Base-by-base conservation (phyloP, 2,113 vertebrate genomes). In the Pelvicachromis taeniatus region DNA sequence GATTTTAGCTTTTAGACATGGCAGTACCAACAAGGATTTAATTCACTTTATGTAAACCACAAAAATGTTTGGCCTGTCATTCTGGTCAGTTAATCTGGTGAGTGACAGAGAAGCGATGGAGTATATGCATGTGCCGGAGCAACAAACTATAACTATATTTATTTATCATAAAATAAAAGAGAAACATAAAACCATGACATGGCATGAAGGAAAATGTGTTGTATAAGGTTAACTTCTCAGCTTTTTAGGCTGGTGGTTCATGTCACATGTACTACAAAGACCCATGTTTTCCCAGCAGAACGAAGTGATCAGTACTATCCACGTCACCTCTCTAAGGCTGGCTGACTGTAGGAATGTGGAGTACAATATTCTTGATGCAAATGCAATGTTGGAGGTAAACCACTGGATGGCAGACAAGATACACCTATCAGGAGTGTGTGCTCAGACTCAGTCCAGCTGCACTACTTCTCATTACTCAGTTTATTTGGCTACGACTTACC, bases 401-500 rank as follows among this genome's bases (percentile, higher is more conserved):
- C 92, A 92, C 91, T 85, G 82, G 92, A 83, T 84, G 92, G 89
- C 88, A 91, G 88, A 48, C 78, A 87, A 50, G 83, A 53, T 45
- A 21, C 89, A 93, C 42, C 54, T 45, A 6, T 59, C 29, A 2
- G 26, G 68, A 48, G 14, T 73, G 40, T 73, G 40, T 48, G 65
- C 23, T 17, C 63, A 42, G 16, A 2, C 31, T 29, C n/a, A 35
- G 26, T 56, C 16, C 13, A 77, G 73, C 55, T 33, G 52, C 58
- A 73, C 42, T 5, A 0, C 9, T 14, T 56, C 50, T 8, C 8
- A 8, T 13, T 11, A 3, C 75, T 70, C 8, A 45, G 59, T 26
- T 48, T 23, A 68, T 35, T 4, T 19, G 26, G 11, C 45, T 70
- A 3, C 29, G 8, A 61, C 68, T 6, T 9, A 3, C 61, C 40